Base-by-base conservation (phyloP, 2,888 invertebrate species). In the Athripsodes cinereus region DNA sequence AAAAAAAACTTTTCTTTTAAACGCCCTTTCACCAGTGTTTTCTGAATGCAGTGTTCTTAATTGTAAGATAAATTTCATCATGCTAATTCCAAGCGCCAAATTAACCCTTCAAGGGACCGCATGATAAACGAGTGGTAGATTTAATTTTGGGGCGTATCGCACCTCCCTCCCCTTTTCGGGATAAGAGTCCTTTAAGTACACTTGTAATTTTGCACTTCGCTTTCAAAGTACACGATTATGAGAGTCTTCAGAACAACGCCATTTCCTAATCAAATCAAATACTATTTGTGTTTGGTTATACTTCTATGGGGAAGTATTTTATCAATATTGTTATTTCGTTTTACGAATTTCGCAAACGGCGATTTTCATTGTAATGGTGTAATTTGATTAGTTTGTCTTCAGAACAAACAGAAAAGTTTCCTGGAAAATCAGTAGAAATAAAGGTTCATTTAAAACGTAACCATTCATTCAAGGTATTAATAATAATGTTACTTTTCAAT, bases 51-150 rank as follows among this genome's bases (percentile, higher is more conserved):
- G 26, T n/a, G 26, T 22, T 22, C 22, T 22, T 50, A 22, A 50
- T 50, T 22, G 26, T 11, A 40, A 40, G 40, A 40, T 40, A 40
- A 40, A 40, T 40, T 40, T 40, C 40, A 16, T 62, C 59, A 59
- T 62, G 62, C 62, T 55, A 62, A 62, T 62, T 59, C 57, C 44
- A 59, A 57, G 59, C 31, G 54, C 35, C 57, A 57, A 59, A 59
- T 62, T 62, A 62, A 62, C 62, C 62, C 61, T 54, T 35, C 18
- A 59, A 59, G 55, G 62, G 59, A 52, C 55, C 57, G 59, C 56
- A 62, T 59, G 62, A 62, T 62, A 57, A 62, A 62, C 62, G 62
- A 58, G 57, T 49, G 19, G 26, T 40, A 49, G 57, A 54, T 59
- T 51, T 62, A 62, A 62, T 57, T 62, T 62, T 59, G 55, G 59